A percentile compares a stretch with the other conserved stretches of the same genome.
Conservation (phyloP, 2,888 invertebrate species). For the Agrotis exclamationis region DNA sequence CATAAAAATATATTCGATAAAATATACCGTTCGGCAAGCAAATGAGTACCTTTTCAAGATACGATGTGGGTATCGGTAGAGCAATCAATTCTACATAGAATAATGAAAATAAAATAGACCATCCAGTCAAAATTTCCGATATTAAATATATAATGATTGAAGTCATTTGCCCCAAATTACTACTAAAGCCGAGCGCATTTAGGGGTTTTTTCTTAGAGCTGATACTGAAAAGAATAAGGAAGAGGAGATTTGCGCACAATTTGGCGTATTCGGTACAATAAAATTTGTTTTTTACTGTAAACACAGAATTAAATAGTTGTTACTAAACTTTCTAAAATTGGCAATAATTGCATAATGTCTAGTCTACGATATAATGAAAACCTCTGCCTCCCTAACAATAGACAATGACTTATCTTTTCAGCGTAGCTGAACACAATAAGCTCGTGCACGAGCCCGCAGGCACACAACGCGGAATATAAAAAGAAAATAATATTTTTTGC, state of each 20-base stretch:
- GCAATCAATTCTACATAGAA: background rate
- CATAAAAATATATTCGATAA: constrained; percentile 4
- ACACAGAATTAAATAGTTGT: background rate
- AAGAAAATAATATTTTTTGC: background rate
- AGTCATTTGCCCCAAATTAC: background rate
- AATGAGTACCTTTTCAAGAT: background rate
- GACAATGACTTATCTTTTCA: background rate
- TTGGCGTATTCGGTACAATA: background rate
- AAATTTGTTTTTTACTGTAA: constrained; percentile 3
- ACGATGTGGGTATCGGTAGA: background rate
- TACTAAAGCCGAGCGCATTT: too few relatives aligned
- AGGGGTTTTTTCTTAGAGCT: background rate
- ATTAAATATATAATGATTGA: background rate
- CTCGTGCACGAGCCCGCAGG: too few relatives aligned
- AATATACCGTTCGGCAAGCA: constrained; percentile 18
- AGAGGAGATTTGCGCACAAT: too few relatives aligned
- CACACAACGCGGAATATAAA: background rate
- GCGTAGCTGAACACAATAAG: background rate
- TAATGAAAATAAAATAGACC: background rate
- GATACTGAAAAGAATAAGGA: background rate
- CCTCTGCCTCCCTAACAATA: too few relatives aligned
- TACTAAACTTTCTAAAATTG: background rate
- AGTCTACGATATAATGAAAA: background rate
- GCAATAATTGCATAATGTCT: too few relatives aligned
- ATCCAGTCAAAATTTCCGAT: background rate